phyloP scores from a whole-genome alignment of 2,888 invertebrate genomes.

The Tenthredo amoena region DNA sequence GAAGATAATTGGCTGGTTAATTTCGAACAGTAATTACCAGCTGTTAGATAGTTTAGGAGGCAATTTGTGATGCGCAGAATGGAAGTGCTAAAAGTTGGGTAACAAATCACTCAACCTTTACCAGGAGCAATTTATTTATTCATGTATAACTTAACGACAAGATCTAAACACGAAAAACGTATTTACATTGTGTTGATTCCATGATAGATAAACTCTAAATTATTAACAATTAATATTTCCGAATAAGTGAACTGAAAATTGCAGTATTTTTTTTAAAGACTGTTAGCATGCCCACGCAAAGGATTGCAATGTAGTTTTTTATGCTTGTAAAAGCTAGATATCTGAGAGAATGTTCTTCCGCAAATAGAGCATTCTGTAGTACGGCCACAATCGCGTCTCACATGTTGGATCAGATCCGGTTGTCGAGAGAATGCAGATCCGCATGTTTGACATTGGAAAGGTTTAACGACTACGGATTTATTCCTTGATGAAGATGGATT shows the following conservation, averaged over 20 bases:
- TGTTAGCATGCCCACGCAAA: neutral
- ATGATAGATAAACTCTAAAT: neutral
- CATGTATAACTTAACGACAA: neutral
- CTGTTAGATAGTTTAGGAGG: neutral
- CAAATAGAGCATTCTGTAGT: conserved; percentile 65
- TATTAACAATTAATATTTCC: neutral
- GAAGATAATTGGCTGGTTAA: conserved; percentile 25
- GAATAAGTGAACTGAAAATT: neutral
- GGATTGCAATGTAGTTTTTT: conserved; percentile 46
- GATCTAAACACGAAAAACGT: neutral
- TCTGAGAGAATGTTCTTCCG: conserved; percentile 65
- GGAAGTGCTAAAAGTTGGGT: neutral
- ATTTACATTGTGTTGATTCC: neutral
- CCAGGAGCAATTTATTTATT: neutral
- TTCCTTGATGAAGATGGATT: conserved; percentile 65
- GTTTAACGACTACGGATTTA: conserved; percentile 59
- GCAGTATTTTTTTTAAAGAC: neutral
- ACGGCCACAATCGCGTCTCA: conserved; percentile 69
- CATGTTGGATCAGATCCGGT: conserved; percentile 66
- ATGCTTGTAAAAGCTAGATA: conserved; percentile 64
- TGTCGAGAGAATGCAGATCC: conserved; percentile 67
- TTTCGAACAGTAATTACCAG: neutral
- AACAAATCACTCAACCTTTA: neutral
- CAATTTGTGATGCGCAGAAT: neutral
- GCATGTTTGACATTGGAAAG: conserved; percentile 65